phyloP scores from a whole-genome alignment of 30 jellyfish, hydroid and myxozoan species.

The Pelagia noctiluca region DNA sequence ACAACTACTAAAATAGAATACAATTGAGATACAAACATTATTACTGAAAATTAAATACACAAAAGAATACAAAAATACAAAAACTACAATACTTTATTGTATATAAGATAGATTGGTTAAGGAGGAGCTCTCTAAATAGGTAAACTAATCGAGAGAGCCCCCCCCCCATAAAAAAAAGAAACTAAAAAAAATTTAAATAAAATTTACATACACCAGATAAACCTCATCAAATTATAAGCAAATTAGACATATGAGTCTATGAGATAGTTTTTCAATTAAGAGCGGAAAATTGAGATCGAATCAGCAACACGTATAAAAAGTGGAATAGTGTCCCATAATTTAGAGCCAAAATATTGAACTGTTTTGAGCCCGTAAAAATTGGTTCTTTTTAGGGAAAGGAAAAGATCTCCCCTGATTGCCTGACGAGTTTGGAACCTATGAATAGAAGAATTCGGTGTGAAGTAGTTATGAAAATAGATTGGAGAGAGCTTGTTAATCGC shows the following conservation, averaged over 20 bases:
- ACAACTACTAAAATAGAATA: conserved; percentile 16
- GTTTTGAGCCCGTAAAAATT: conserved; percentile 20
- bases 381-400: conserved; percentile 29
- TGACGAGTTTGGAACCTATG: conserved; percentile 33
- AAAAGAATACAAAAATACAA: conserved; percentile 20
- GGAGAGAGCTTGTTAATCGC: conserved; percentile 4
- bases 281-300: conserved; percentile 21
- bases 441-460: conserved; percentile 13
- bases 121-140: conserved; percentile 37
- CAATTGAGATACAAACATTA: conserved; percentile 1
- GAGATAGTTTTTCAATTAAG: conserved; percentile 22
- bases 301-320: conserved; percentile 41
- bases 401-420: conserved; percentile 42
- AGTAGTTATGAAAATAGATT: conserved; percentile 22
- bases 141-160: conserved; percentile 63
- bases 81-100: conserved; percentile 18
- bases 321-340: conserved; percentile 30
- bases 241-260: conserved; percentile 28
- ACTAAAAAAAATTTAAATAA: background rate
- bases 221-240: conserved; percentile 17
- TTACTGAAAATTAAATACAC: conserved; percentile 30
- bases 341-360: conserved; percentile 36
- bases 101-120: conserved; percentile 35
- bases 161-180: conserved; percentile 24
- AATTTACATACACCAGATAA: conserved; percentile 32